Evolutionary conservation across 2,888 invertebrate genomes (phyloP).

Genomic region (Maniola hyperantus): DNA sequence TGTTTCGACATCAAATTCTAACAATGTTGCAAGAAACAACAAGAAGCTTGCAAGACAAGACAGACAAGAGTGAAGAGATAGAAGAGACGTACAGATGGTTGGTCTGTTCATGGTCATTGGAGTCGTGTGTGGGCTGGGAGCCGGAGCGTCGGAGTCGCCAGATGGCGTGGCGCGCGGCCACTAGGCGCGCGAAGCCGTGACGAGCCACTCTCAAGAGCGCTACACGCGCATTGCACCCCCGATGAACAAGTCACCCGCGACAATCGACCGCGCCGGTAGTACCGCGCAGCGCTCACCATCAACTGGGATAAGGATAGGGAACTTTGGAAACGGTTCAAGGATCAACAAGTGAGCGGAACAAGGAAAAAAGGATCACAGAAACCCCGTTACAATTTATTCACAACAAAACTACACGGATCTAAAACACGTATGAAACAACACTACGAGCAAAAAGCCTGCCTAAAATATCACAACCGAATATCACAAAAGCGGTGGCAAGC

Average conservation of each 20-base stretch:
- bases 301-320: slow-evolving; percentile 42
- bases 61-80: slow-evolving; percentile 55
- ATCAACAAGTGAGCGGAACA: slow-evolving; percentile 46
- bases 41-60: slow-evolving; percentile 49
- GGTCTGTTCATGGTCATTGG: slow-evolving; percentile 80
- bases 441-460: slow-evolving; percentile 78
- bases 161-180: slow-evolving; percentile 88
- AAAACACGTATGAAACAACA: slow-evolving; percentile 26
- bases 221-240: slow-evolving; percentile 63
- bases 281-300: slow-evolving; percentile 52
- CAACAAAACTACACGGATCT: background rate
- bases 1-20: no score
- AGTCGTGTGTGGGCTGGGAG: slow-evolving; percentile 77
- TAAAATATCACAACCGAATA: slow-evolving; percentile 81
- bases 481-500: slow-evolving; percentile 81
- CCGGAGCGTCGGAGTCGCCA: slow-evolving; percentile 85
- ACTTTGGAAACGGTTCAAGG: slow-evolving; percentile 30
- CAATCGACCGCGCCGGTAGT: slow-evolving; percentile 43
- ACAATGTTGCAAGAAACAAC: slow-evolving; percentile 30
- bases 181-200: slow-evolving; percentile 87
- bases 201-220: slow-evolving; percentile 84
- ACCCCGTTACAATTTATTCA: slow-evolving; percentile 39
- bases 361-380: slow-evolving; percentile 15
- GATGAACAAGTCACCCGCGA: slow-evolving; percentile 61
- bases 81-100: slow-evolving; percentile 81